Percentiles rank a stretch among this genome's conserved stretches.
Conservation (phyloP, 2,113 vertebrate genomes). For the Columba livia region DNA sequence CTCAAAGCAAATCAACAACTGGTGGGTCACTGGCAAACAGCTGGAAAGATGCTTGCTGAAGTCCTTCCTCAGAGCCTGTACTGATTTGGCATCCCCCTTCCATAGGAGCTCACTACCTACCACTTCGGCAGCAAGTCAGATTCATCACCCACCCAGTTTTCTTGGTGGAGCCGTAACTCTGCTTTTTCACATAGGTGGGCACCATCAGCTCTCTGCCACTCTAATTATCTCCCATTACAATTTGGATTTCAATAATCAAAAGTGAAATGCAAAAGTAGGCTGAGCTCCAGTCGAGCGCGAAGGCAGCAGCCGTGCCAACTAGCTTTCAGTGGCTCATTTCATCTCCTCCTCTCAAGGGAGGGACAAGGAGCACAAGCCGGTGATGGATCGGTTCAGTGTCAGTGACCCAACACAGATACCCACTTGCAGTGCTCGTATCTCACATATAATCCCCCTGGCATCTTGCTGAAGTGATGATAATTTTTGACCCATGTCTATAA, state of each 20-base stretch:
- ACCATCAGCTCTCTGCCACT: neutral
- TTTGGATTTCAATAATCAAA: neutral
- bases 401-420: neutral
- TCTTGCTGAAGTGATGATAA: neutral
- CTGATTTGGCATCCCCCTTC: neutral
- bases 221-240: neutral
- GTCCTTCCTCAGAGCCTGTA: neutral
- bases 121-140: neutral
- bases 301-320: neutral
- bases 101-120: rapidly evolving
- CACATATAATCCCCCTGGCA: neutral
- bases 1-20: neutral
- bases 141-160: neutral
- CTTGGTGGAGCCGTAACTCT: neutral
- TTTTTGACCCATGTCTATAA: neutral
- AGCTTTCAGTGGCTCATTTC: neutral
- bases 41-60: neutral
- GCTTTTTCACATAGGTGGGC: neutral
- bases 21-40: neutral
- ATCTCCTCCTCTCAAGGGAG: neutral
- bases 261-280: neutral
- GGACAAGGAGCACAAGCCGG: neutral
- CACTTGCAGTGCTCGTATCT: neutral
- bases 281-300: neutral
- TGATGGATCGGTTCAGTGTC: neutral